Percentiles rank a stretch among this genome's conserved stretches.
phyloP scores from a whole-genome alignment of 2,888 invertebrate genomes.

The Ypsolopha scabrella region DNA sequence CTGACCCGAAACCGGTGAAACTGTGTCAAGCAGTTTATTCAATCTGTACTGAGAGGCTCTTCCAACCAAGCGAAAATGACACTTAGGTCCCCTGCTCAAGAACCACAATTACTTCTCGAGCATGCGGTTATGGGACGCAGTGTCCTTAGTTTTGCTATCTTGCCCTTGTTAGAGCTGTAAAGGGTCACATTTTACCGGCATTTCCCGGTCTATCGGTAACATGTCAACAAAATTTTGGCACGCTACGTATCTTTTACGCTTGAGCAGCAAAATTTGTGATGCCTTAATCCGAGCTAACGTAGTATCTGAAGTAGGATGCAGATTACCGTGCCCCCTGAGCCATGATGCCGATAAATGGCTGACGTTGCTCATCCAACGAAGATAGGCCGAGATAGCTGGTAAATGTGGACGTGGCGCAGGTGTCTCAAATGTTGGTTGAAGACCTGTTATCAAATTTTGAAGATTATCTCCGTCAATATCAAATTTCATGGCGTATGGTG shows the following conservation, averaged over 20 bases:
- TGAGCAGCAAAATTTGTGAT: constrained; percentile 29
- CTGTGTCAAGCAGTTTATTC: constrained; percentile 71
- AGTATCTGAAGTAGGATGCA: constrained; percentile 34
- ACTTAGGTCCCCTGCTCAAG: constrained; percentile 22
- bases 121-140: background rate
- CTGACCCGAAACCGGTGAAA: constrained; percentile 65
- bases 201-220: too few relatives aligned
- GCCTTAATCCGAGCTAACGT: constrained; percentile 35
- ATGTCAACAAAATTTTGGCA: background rate
- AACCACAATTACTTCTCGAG: constrained; percentile 17
- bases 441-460: constrained; percentile 2
- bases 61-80: constrained; percentile 25
- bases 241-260: constrained; percentile 34
- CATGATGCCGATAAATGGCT: constrained; percentile 32
- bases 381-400: background rate
- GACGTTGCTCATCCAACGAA: background rate
- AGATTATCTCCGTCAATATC: background rate
- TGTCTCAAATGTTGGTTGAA: constrained; percentile 2
- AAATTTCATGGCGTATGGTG: too few relatives aligned
- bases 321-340: constrained; percentile 39
- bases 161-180: constrained; percentile 1
- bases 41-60: constrained; percentile 39
- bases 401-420: background rate
- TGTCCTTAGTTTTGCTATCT: constrained; percentile 5
- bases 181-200: too few relatives aligned